Conservation (phyloP, 2,888 invertebrate species). For the Eustalomyia histrio region DNA sequence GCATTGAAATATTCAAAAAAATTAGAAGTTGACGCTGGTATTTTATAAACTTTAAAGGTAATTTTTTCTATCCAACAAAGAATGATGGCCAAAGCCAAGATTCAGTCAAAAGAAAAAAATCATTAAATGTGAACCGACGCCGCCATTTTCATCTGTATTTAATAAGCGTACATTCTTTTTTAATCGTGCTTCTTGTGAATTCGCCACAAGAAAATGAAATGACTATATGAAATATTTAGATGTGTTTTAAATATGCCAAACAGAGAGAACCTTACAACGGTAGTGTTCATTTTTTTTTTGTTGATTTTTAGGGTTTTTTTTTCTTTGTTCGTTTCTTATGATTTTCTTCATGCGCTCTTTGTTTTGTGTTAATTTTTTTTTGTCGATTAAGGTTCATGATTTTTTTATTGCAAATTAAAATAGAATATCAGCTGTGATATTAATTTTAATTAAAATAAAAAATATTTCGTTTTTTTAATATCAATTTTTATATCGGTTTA, state of each 20-base stretch:
- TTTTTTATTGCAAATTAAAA: conserved; percentile 33
- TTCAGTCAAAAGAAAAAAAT: conserved; percentile 39
- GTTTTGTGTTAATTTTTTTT: conserved; percentile 47
- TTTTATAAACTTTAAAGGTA: conserved; percentile 49
- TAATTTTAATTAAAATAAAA: too few species aligned
- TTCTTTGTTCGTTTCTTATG: conserved; percentile 58
- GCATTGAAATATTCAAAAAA: conserved; percentile 29
- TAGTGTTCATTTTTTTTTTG: conserved; percentile 58
- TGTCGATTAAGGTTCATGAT: conserved; percentile 18
- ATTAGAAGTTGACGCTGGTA: conserved; percentile 33
- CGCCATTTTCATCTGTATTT: conserved; percentile 67
- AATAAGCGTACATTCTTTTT: conserved; percentile 58
- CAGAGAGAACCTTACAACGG: conserved; percentile 25
- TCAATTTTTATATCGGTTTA: too few species aligned
- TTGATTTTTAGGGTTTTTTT: conserved; percentile 65
- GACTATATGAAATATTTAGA: not conserved
- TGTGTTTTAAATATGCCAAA: conserved; percentile 18
- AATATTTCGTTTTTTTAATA: too few species aligned
- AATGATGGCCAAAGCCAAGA: conserved; percentile 12
- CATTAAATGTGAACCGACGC: conserved; percentile 57
- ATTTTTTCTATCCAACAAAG: conserved; percentile 23
- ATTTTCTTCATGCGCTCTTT: conserved; percentile 57
- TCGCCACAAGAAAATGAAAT: conserved; percentile 51
- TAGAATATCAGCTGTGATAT: conserved; percentile 19
- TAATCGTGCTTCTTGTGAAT: conserved; percentile 49